These are phyloP conservation scores for Pampusana beccarii DNA, from an alignment of 2,113 vertebrate species.

Conservation along the genomic window DNA sequence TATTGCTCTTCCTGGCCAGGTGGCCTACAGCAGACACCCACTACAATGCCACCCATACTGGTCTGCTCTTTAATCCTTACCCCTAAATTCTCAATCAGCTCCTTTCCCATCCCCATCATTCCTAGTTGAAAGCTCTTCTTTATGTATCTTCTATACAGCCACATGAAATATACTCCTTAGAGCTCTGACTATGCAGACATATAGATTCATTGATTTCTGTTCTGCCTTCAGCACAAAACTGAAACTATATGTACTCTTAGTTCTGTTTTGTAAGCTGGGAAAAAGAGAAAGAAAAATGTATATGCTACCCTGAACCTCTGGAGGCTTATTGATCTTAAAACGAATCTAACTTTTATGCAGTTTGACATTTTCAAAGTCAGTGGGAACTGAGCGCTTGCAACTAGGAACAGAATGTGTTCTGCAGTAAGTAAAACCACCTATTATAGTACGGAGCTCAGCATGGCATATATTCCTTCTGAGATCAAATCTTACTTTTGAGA, in stretches of 20 bases:
- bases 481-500: neutral
- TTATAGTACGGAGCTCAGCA: neutral
- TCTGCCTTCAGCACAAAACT: neutral
- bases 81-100: neutral
- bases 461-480: neutral
- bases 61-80: neutral
- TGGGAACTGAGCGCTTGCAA: neutral
- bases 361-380: conserved; percentile 54
- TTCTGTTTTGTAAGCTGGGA: neutral
- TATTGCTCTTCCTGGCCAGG: neutral
- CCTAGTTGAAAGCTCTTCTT: neutral
- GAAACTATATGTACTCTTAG: neutral
- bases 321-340: conserved; percentile 45
- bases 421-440: neutral
- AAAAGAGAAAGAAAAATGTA: neutral
- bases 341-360: conserved; percentile 42
- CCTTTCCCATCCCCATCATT: neutral
- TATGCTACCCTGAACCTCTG: neutral
- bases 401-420: neutral
- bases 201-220: neutral
- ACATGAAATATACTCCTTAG: neutral
- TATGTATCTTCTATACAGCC: neutral
- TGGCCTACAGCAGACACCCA: neutral
- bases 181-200: neutral
- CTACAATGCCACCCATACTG: neutral